Evolutionary conservation across 35 echinoderm and acorn worm genomes (phyloP).

Genomic region (Ophiothrix spiculata): DNA sequence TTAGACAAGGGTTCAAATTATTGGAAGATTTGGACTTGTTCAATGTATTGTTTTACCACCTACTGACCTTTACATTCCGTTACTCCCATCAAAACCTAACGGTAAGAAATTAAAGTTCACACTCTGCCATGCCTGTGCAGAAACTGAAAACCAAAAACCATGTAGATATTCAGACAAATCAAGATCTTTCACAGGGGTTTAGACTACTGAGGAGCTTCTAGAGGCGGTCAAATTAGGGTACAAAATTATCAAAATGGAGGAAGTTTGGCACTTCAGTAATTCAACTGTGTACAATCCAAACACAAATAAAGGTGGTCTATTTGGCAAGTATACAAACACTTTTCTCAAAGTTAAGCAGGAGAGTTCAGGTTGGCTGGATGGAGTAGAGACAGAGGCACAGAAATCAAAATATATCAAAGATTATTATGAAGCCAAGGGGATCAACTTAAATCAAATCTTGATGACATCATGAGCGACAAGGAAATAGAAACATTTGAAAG

Average conservation of each 20-base stretch:
- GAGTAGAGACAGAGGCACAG: constrained; percentile 24
- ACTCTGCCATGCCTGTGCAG: constrained; percentile 21
- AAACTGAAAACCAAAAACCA: background rate
- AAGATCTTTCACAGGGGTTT: constrained; percentile 35
- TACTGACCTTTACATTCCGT: constrained; percentile 1
- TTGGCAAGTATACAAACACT: constrained; percentile 41
- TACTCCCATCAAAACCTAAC: constrained; percentile 8
- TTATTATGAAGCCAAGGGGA: constrained; percentile 23
- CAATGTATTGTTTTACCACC: constrained; percentile 21
- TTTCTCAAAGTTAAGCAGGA: constrained; percentile 73
- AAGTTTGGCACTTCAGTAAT: constrained; percentile 76
- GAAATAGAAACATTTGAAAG: too few relatives aligned
- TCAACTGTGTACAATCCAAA: constrained; percentile 33
- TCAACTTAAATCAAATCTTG: constrained; percentile 3
- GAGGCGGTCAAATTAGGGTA: constrained; percentile 61
- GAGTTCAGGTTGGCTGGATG: constrained; percentile 14
- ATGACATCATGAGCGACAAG: too few relatives aligned
- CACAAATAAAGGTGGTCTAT: constrained; percentile 40
- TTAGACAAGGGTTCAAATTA: background rate
- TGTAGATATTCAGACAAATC: constrained; percentile 11
- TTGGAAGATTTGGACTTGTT: constrained; percentile 25
- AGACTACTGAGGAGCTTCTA: constrained; percentile 46
- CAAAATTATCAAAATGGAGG: constrained; percentile 20
- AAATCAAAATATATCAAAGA: constrained; percentile 24
- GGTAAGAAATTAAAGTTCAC: constrained; percentile 26